Base-by-base conservation (phyloP, 2,797 vertebrate species). In the Thamnophis elegans region DNA sequence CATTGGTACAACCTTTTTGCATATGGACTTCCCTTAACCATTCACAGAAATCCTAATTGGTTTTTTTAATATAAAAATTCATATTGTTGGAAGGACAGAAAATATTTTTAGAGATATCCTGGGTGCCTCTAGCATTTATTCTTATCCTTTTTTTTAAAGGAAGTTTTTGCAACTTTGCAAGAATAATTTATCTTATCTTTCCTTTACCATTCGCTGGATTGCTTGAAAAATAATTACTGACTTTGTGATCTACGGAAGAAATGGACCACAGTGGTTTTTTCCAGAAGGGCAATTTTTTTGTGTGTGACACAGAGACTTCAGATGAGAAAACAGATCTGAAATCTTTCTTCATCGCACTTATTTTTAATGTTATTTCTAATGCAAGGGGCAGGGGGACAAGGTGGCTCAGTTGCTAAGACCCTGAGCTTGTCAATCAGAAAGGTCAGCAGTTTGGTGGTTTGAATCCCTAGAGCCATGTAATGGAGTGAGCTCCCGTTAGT, bases 141-240 rank as follows among this genome's bases (percentile, higher is more conserved):
- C n/a, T n/a, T n/a, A n/a, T n/a, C n/a, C n/a, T n/a, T n/a, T n/a
- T n/a, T n/a, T n/a, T n/a, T n/a, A n/a, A n/a, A n/a, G n/a, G n/a
- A n/a, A n/a, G n/a, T n/a, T n/a, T n/a, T n/a, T n/a, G n/a, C n/a
- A n/a, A n/a, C n/a, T n/a, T n/a, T n/a, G n/a, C n/a, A n/a, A n/a
- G n/a, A n/a, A n/a, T n/a, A n/a, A n/a, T n/a, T n/a, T n/a, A n/a
- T n/a, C n/a, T n/a, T n/a, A n/a, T n/a, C n/a, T n/a, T n/a, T n/a
- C 25, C 0, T 94, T 95, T 95, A 95, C 94, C 92, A 94, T 94
- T 94, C 91, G 86, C 82, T 94, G 86, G 20, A 47, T 96, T 95
- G 97, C 96, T 93, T 54, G 94, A 92, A 97, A 96, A 96, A 59
- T 93, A 95, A 96, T 95, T 94, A 91, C 94, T 96, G 59, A 85